Conservation (phyloP, 1,140 invertebrate genomes). For the Stegodyphus mimosarum region DNA sequence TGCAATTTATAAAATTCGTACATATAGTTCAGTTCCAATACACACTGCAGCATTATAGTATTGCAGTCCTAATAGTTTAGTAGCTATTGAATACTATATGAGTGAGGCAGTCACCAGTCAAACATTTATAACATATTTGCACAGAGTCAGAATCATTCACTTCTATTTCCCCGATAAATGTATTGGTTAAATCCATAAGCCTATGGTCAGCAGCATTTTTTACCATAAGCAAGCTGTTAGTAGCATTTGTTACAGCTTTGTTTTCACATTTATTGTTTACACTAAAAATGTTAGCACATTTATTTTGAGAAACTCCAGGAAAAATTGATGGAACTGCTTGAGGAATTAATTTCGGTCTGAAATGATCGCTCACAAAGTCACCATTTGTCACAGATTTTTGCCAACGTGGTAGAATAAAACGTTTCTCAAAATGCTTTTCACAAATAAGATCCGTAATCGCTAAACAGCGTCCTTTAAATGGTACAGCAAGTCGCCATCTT, state of each 20-base stretch:
- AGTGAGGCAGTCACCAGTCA: not conserved
- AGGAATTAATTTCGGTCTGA: conserved; percentile 4
- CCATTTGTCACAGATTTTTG: not conserved
- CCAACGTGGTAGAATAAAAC: conserved; percentile 17
- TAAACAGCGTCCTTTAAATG: not conserved
- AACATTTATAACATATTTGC: not conserved
- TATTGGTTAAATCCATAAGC: not conserved
- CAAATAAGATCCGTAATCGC: conserved; percentile 13
- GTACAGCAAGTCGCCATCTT: conserved; percentile 13
- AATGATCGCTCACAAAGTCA: conserved; percentile 1
- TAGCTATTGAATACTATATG: too few relatives aligned
- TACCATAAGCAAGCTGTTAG: not conserved
- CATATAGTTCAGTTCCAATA: too few relatives aligned
- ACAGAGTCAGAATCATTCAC: not conserved
- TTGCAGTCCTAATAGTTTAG: too few relatives aligned
- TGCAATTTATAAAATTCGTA: too few relatives aligned
- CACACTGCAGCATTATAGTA: too few relatives aligned
- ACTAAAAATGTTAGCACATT: not conserved
- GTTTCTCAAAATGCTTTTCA: conserved; percentile 32
- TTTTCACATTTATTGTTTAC: not conserved
- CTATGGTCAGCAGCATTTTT: not conserved
- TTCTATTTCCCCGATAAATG: not conserved
- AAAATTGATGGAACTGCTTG: conserved; percentile 40
- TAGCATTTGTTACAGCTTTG: too few relatives aligned
- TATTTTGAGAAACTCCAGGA: not conserved